A percentile compares a stretch with the other conserved stretches of the same genome.
Evolutionary conservation across 2,797 vertebrate species (phyloP).

Genomic region (Natrix natrix): DNA sequence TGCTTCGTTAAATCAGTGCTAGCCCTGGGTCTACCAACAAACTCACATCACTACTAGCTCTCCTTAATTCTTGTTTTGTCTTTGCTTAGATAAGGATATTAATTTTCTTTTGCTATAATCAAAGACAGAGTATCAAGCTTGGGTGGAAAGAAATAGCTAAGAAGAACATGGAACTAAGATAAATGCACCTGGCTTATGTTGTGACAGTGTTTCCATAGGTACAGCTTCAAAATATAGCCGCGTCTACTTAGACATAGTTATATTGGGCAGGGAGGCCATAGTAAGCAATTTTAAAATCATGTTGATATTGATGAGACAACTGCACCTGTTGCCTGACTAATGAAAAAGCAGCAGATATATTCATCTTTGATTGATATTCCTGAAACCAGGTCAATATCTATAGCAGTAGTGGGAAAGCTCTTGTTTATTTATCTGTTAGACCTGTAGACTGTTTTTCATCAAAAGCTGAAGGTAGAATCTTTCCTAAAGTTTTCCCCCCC

Average conservation of each 20-base stretch:
- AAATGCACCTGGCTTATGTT: conserved; percentile 4
- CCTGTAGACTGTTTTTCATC: not conserved
- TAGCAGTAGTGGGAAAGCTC: not conserved
- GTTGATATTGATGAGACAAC: not conserved
- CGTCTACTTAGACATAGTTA: conserved; percentile 26
- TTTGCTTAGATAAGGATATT: not conserved
- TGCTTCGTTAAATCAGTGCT: not conserved
- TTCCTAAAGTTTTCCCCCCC: not conserved
- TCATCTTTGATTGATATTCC: not conserved
- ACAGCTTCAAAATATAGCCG: conserved; percentile 16
- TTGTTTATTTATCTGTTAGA: not conserved
- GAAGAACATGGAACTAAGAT: conserved; percentile 9
- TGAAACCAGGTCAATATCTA: conserved; percentile 1
- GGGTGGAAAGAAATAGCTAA: not conserved
- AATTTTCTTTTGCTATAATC: not conserved
- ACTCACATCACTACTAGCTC: no score
- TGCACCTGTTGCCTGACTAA: not conserved
- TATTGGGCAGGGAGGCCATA: not conserved
- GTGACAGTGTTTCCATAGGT: conserved; percentile 41
- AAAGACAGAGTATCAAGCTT: not conserved
- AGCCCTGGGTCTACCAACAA: not conserved
- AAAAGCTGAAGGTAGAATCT: not conserved
- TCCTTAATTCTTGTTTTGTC: not conserved
- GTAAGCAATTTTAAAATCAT: conserved; percentile 11
- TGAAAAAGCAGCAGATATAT: not conserved